A percentile compares a stretch with the other conserved stretches of the same genome.
Conservation (phyloP, 2,888 invertebrate species). For the Cosmia pyralina region DNA sequence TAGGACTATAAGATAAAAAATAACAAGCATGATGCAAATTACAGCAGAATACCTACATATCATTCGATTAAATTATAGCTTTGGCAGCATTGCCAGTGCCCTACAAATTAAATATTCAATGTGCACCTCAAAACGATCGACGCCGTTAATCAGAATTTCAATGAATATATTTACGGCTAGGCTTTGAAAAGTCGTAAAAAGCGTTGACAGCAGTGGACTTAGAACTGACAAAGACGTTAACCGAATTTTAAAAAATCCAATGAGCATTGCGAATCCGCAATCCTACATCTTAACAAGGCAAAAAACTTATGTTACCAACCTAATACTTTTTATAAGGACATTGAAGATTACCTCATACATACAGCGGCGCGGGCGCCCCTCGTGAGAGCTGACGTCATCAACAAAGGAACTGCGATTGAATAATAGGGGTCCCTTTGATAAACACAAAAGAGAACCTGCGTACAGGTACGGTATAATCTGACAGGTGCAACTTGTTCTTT, state of each 20-base stretch:
- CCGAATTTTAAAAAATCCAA: constrained; percentile 67
- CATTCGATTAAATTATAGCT: neutral
- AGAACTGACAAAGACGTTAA: constrained; percentile 61
- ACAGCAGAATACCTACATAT: neutral
- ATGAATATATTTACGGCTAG: constrained; percentile 63
- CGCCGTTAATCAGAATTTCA: constrained; percentile 64
- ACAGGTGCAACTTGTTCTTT: constrained; percentile 55
- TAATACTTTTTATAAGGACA: constrained; percentile 73
- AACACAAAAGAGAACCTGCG: constrained; percentile 76
- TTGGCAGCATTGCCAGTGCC: constrained; percentile 21
- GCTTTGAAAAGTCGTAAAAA: constrained; percentile 62
- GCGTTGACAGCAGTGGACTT: constrained; percentile 63
- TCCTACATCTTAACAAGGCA: constrained; percentile 66
- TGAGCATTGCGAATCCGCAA: constrained; percentile 75
- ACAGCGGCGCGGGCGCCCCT: constrained; percentile 73
- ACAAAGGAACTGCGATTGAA: constrained; percentile 70
- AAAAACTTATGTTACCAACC: constrained; percentile 68
- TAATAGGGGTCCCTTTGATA: constrained; percentile 71
- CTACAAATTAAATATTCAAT: constrained; percentile 47
- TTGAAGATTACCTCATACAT: constrained; percentile 81
- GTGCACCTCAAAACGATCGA: constrained; percentile 51
- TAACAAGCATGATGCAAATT: neutral
- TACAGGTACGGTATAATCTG: constrained; percentile 64
- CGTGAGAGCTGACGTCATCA: constrained; percentile 76
- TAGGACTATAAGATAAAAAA: neutral